Conservation (phyloP, 2,797 vertebrate genomes). For the Nannoperca australis region DNA sequence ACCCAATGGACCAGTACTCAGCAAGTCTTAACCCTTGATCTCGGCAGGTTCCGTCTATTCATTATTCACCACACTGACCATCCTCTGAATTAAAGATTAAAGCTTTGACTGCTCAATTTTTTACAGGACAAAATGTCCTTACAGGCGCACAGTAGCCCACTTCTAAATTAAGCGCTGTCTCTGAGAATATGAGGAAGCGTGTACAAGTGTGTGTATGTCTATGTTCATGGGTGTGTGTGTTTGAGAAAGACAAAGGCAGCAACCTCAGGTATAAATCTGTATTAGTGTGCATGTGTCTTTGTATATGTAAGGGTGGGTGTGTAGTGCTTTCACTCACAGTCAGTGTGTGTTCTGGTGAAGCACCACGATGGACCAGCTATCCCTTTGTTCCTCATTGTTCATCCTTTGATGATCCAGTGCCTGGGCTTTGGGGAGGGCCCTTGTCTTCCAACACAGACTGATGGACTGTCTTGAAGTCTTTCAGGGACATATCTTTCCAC, state of each 20-base stretch:
- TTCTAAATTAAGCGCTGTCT: conserved; percentile 61
- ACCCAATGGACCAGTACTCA: conserved; percentile 1
- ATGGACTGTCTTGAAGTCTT: conserved; percentile 48
- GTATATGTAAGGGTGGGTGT: background rate
- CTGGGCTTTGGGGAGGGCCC: conserved; percentile 35
- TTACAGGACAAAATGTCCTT: conserved; percentile 63
- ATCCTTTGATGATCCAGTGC: conserved; percentile 58
- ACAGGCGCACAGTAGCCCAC: conserved; percentile 42
- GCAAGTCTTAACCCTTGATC: conserved; percentile 42
- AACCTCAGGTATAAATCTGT: conserved; percentile 19
- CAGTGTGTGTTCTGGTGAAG: conserved; percentile 49
- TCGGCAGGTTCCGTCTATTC: conserved; percentile 47
- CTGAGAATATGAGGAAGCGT: background rate
- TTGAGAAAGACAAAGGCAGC: background rate
- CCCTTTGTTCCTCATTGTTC: conserved; percentile 57
- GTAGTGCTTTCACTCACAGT: conserved; percentile 34
- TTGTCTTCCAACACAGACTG: conserved; percentile 31
- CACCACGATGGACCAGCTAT: conserved; percentile 43
- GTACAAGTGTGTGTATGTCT: conserved; percentile 33
- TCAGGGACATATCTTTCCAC: conserved; percentile 34
- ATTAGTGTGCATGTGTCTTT: background rate
- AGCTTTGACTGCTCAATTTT: conserved; percentile 53
- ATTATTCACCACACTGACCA: conserved; percentile 73
- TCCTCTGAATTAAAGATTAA: conserved; percentile 72
- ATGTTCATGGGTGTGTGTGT: background rate